These are phyloP conservation scores for Dipodomys stephensi DNA, from an alignment of 2,113 vertebrate genomes.

Conservation along the genomic window DNA sequence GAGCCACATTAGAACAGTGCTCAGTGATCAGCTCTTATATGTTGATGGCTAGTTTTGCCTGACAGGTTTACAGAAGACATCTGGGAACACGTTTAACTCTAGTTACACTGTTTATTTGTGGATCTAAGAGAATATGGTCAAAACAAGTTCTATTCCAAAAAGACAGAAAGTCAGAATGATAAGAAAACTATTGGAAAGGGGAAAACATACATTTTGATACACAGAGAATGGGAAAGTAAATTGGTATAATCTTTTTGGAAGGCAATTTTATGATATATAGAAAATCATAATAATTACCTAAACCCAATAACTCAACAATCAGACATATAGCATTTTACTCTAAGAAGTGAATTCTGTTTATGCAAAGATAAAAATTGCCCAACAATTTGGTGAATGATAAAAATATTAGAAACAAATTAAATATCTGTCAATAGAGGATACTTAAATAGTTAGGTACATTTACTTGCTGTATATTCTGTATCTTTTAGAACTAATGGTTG, in stretches of 20 bases:
- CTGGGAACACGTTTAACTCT: neutral
- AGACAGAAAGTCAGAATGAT: slow-evolving; percentile 36
- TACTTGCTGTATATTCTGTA: neutral
- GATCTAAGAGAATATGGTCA: slow-evolving; percentile 25
- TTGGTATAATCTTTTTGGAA: slow-evolving; percentile 54
- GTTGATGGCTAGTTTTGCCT: neutral
- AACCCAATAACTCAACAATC: slow-evolving; percentile 59
- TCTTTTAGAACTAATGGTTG: slow-evolving; percentile 43
- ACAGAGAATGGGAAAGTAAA: neutral
- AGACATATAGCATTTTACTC: slow-evolving; percentile 53
- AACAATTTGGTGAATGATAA: slow-evolving; percentile 32
- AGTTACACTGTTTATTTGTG: neutral
- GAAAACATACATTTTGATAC: neutral
- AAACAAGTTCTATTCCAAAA: slow-evolving; percentile 37
- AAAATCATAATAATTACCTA: slow-evolving; percentile 53
- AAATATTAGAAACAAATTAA: slow-evolving; percentile 53
- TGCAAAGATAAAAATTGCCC: slow-evolving; percentile 42
- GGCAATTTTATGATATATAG: slow-evolving; percentile 36
- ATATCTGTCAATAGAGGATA: neutral
- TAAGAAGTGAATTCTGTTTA: slow-evolving; percentile 59
- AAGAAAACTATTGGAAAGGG: neutral
- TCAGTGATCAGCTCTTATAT: neutral
- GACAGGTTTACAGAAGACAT: neutral
- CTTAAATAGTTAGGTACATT: neutral
- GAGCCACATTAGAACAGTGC: neutral